Evolutionary conservation across 2,797 vertebrate genomes (phyloP), one percentile per base, ranked within the genome.

Genomic region (Ambastaia sidthimunki): DNA sequence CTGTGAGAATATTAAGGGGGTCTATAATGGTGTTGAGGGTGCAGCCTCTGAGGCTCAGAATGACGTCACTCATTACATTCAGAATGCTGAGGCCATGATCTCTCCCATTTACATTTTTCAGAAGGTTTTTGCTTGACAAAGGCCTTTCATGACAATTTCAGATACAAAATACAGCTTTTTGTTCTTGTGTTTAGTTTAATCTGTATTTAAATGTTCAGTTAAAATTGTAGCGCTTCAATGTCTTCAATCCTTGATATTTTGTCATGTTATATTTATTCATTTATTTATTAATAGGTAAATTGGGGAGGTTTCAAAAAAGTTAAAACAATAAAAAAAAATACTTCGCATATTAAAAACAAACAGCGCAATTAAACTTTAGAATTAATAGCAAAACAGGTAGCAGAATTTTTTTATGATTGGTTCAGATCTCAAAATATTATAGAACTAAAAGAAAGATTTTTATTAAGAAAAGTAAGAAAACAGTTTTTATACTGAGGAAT

Each of bases 401-500:
- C 50, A 52, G 50, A 48, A 4, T 48, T 41, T 41, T 41, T 41
- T 9, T 9, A 9, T 9, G 37, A 41, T 28, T 41, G 37, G 7
- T 41, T 41, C 66, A 68, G 68, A 59, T 60, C 48, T 16, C 7
- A 12, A 12, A 25, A 78, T 9, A 62, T 16, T n/a, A 47, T 34
- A 68, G 2, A 62, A 79, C 16, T 16, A 18, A 52, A n/a, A 28
- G n/a, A 28, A 28, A 28, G 28, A 28, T 28, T 28, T 28, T 28
- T 28, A n/a, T n/a, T n/a, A n/a, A n/a, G n/a, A n/a, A n/a, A n/a
- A n/a, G n/a, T n/a, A n/a, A 28, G 28, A 28, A 28, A 28, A 28
- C 74, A 70, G 78, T 60, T 66, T 88, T 82, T 74, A n/a, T 79
- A 84, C 83, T 69, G 44, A 31, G 68, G 79, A 80, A 82, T 74